phyloP scores from a whole-genome alignment of 2,797 vertebrate species.

The Clarias fuscus region DNA sequence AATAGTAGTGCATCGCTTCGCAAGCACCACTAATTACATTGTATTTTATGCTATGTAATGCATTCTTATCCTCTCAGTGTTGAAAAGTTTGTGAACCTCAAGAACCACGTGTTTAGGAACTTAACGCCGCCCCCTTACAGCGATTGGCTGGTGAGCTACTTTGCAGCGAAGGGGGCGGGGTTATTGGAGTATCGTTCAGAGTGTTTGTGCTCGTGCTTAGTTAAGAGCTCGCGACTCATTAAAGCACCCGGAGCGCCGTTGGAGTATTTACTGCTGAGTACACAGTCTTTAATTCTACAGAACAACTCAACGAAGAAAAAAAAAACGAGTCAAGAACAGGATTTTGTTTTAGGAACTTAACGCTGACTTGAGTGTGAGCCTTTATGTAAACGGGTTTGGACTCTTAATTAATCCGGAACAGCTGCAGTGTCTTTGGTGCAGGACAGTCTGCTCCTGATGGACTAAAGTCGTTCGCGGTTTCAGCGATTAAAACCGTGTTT shows the following conservation, averaged over 20 bases:
- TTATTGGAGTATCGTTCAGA: slow-evolving; percentile 52
- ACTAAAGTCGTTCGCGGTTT: slow-evolving; percentile 12
- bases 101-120: not conserved
- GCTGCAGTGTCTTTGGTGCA: not conserved
- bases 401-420: not conserved
- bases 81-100: not conserved
- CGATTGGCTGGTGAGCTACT: slow-evolving; percentile 63
- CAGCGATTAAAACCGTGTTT: not conserved
- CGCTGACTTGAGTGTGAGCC: too few species aligned
- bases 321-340: not conserved
- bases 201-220: slow-evolving; percentile 59
- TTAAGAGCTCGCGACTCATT: slow-evolving; percentile 34
- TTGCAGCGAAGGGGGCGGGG: slow-evolving; percentile 43
- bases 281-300: not conserved
- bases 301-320: too few species aligned
- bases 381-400: not conserved
- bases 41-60: not conserved
- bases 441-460: slow-evolving; percentile 27
- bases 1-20: too few species aligned
- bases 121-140: not conserved
- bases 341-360: not conserved
- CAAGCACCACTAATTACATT: too few species aligned
- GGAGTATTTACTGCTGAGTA: not conserved
- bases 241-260: fast-evolving
- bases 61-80: not conserved